phyloP scores from a whole-genome alignment of 2,113 vertebrate genomes.

The Gallinago undulata region DNA sequence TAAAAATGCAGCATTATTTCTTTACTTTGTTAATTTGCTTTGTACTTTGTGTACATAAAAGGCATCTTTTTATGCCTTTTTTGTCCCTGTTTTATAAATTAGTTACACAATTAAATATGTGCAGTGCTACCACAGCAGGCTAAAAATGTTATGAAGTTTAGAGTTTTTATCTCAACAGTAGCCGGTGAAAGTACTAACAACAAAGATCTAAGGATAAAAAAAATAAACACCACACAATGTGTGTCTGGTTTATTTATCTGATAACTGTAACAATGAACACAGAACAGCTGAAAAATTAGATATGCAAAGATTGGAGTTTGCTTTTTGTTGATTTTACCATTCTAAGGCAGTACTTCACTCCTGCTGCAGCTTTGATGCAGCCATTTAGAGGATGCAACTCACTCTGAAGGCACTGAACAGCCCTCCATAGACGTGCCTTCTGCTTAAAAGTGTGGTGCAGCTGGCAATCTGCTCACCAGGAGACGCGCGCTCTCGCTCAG shows the following conservation, averaged over 20 bases:
- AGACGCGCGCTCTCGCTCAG: neutral
- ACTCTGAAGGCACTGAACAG: neutral
- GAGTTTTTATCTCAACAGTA: neutral
- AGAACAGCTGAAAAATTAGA: neutral
- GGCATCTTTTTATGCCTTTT: neutral
- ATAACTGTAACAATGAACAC: neutral
- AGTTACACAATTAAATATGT: neutral
- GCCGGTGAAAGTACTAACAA: neutral
- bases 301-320: neutral
- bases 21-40: neutral
- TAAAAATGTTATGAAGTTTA: neutral
- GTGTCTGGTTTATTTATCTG: neutral
- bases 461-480: neutral
- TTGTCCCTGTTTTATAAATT: neutral
- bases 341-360: neutral
- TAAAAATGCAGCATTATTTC: neutral
- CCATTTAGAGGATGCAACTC: neutral
- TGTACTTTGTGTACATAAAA: neutral
- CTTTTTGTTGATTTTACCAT: neutral
- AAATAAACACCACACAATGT: neutral
- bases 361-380: neutral
- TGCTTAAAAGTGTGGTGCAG: neutral
- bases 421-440: neutral
- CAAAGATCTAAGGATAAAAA: neutral
- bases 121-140: neutral